phyloP scores from a whole-genome alignment of 2,113 vertebrate species.

The Struthio camelus region DNA sequence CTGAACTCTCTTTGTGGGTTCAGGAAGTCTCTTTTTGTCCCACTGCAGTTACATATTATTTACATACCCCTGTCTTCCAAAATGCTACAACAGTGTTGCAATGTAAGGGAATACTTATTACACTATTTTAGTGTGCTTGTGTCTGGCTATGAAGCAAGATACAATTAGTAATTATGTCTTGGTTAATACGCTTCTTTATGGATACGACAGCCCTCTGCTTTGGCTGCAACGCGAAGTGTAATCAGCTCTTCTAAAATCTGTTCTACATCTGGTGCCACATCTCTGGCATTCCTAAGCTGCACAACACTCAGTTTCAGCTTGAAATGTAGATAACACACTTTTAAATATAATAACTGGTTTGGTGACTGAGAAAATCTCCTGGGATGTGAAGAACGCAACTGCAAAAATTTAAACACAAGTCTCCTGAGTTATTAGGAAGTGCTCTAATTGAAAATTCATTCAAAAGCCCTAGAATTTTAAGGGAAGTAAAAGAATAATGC shows the following conservation, averaged over 20 bases:
- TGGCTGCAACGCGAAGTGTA: neutral
- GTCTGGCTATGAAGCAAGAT: neutral
- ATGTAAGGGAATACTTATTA: neutral
- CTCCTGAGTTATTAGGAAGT: neutral
- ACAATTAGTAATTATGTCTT: neutral
- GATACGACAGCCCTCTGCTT: neutral
- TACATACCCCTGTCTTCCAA: neutral
- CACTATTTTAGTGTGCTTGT: neutral
- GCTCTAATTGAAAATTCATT: neutral
- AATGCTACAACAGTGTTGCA: neutral
- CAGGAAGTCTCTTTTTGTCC: neutral
- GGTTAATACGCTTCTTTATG: neutral
- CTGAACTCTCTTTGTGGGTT: neutral
- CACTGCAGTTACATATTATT: neutral
- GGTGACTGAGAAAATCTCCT: neutral
- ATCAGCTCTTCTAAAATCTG: neutral
- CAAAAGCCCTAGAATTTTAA: neutral
- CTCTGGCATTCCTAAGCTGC: neutral
- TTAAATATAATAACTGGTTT: neutral
- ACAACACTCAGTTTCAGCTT: neutral
- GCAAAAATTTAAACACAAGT: neutral
- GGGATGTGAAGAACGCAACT: neutral
- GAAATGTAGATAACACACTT: neutral
- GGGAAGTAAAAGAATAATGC: neutral
- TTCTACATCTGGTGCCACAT: rapidly evolving